phyloP scores from a whole-genome alignment of 2,113 vertebrate genomes.

The Butastur rufipennis region DNA sequence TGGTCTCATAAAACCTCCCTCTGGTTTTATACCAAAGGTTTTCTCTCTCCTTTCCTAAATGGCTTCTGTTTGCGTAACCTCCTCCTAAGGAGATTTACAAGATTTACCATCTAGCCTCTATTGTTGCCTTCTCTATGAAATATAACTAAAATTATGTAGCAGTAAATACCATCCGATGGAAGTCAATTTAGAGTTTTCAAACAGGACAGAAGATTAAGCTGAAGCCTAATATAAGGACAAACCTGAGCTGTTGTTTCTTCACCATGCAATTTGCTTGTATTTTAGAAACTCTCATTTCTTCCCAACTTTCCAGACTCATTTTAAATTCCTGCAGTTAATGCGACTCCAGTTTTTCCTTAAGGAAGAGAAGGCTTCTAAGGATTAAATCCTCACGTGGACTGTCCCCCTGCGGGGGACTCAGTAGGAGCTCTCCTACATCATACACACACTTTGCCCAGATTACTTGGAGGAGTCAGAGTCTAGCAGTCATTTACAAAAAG shows the following conservation, averaged over 20 bases:
- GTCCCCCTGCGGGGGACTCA: neutral
- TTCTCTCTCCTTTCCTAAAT: neutral
- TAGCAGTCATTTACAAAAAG: neutral
- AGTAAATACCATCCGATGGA: neutral
- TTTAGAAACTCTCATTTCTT: neutral
- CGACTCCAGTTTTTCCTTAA: neutral
- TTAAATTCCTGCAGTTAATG: neutral
- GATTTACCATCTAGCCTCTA: neutral
- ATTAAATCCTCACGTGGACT: neutral
- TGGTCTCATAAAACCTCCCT: neutral
- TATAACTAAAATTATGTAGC: neutral
- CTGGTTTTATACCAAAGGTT: neutral
- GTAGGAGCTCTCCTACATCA: neutral
- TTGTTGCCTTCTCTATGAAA: neutral
- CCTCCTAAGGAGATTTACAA: too few relatives aligned
- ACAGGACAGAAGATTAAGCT: neutral
- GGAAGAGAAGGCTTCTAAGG: neutral
- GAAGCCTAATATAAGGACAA: neutral
- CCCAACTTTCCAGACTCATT: neutral
- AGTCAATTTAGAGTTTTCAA: neutral
- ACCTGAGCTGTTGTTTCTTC: neutral
- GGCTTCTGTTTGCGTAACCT: neutral
- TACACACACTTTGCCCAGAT: neutral
- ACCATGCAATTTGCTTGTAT: neutral
- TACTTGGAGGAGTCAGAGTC: neutral